Conservation (phyloP, 2,797 vertebrate species). For the Pseudomugil tenellus region DNA sequence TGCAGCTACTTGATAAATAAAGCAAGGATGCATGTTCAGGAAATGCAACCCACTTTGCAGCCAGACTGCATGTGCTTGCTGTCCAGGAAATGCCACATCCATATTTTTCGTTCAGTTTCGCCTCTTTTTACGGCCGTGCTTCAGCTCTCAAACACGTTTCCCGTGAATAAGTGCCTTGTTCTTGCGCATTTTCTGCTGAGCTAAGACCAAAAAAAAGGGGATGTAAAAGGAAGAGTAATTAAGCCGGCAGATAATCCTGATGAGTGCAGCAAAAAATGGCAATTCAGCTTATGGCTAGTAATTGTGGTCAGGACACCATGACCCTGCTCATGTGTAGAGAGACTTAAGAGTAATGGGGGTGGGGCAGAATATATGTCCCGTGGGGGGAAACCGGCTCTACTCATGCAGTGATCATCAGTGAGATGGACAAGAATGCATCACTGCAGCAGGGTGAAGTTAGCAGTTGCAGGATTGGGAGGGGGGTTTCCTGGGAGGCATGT, state of each 20-base stretch:
- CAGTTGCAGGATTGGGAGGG: constrained; percentile 22
- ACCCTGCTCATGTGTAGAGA: constrained; percentile 72
- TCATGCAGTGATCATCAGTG: constrained; percentile 40
- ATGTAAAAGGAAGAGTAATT: constrained; percentile 68
- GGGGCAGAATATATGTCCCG: constrained; percentile 59
- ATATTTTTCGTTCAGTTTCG: constrained; percentile 1
- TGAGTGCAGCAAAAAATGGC: constrained; percentile 73
- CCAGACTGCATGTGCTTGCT: background rate
- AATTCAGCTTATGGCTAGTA: constrained; percentile 73
- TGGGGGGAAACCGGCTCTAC: constrained; percentile 23
- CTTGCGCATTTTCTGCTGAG: constrained; percentile 62
- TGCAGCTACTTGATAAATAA: background rate
- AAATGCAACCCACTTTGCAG: constrained; percentile 3
- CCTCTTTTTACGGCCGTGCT: constrained; percentile 9
- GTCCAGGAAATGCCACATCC: background rate
- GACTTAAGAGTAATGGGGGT: constrained; percentile 65
- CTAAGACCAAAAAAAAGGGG: constrained; percentile 54
- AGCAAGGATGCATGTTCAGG: background rate
- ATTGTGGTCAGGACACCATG: constrained; percentile 80
- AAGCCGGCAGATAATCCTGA: constrained; percentile 75
- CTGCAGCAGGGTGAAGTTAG: constrained; percentile 24
- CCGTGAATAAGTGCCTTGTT: constrained; percentile 48
- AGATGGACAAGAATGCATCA: constrained; percentile 35
- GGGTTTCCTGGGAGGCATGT: background rate
- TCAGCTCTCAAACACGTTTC: constrained; percentile 28